Conservation (phyloP, 2,113 vertebrate genomes). For the Anarhynchus alexandrinus region DNA sequence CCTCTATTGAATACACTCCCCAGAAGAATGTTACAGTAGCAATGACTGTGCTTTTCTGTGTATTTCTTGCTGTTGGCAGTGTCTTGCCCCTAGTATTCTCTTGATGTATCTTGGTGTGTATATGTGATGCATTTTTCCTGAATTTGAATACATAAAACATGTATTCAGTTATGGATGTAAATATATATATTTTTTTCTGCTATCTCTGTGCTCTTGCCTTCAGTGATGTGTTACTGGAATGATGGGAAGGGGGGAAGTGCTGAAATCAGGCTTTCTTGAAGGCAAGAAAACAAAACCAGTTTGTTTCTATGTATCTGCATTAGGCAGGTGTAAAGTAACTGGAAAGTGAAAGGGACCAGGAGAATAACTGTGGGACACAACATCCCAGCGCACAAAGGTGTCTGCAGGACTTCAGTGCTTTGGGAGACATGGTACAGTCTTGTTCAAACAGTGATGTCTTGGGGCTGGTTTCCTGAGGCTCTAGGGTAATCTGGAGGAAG, state of each 20-base stretch:
- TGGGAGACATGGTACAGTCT: background rate
- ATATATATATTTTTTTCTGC: constrained; percentile 7
- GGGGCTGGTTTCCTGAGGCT: background rate
- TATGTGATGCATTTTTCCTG: constrained; percentile 36
- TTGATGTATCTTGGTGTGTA: constrained; percentile 37
- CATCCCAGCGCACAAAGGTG: background rate
- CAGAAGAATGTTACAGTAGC: constrained; percentile 24
- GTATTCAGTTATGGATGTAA: constrained; percentile 48
- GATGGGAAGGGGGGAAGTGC: background rate
- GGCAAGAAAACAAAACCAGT: constrained; percentile 22
- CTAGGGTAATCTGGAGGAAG: background rate
- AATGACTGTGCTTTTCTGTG: constrained; percentile 31
- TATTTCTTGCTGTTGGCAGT: constrained; percentile 37
- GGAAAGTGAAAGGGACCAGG: background rate
- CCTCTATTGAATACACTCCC: background rate
- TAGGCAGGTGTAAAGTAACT: constrained; percentile 21
- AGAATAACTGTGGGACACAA: background rate
- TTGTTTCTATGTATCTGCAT: constrained; percentile 12
- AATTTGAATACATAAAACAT: background rate
- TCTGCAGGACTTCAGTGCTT: background rate
- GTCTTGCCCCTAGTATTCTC: constrained; percentile 19
- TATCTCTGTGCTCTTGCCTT: constrained; percentile 50
- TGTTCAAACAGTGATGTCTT: background rate
- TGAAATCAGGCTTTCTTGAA: constrained; percentile 28
- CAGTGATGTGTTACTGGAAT: background rate